These are phyloP conservation scores for Megaptera novaeangliae DNA, from an alignment of 2,113 vertebrate genomes.

Conservation along the genomic window DNA sequence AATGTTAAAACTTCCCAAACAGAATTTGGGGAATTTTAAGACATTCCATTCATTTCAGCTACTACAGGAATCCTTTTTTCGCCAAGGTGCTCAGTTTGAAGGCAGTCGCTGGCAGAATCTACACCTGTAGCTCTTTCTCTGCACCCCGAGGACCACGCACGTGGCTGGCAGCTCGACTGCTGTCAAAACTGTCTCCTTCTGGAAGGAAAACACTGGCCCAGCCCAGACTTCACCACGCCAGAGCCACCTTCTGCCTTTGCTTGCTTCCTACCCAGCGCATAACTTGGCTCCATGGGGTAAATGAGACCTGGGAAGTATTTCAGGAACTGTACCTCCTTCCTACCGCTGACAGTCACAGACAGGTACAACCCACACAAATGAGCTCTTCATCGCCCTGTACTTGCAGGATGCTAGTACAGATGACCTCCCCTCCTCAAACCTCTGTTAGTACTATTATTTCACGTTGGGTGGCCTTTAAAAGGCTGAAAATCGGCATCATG, in stretches of 20 bases:
- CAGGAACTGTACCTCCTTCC: background rate
- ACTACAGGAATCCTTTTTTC: background rate
- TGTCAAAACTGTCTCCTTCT: background rate
- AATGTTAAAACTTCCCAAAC: background rate
- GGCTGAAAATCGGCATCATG: background rate
- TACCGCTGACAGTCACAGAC: background rate
- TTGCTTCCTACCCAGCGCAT: background rate
- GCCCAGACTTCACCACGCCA: fast-evolving
- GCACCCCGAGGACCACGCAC: background rate
- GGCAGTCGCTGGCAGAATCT: background rate
- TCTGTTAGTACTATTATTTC: background rate
- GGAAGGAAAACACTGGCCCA: background rate
- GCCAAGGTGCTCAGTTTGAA: background rate
- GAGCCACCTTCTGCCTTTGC: background rate
- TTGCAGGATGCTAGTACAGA: background rate
- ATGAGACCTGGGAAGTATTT: background rate
- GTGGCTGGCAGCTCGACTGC: background rate
- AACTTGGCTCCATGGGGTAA: fast-evolving
- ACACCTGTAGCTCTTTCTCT: background rate
- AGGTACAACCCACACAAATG: background rate
- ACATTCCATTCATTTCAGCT: background rate
- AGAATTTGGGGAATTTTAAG: background rate
- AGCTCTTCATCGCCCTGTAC: background rate
- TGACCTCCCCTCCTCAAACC: background rate
- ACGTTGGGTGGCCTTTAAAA: background rate